Conservation (phyloP, 2,888 invertebrate genomes). For the Idaea dimidiata region DNA sequence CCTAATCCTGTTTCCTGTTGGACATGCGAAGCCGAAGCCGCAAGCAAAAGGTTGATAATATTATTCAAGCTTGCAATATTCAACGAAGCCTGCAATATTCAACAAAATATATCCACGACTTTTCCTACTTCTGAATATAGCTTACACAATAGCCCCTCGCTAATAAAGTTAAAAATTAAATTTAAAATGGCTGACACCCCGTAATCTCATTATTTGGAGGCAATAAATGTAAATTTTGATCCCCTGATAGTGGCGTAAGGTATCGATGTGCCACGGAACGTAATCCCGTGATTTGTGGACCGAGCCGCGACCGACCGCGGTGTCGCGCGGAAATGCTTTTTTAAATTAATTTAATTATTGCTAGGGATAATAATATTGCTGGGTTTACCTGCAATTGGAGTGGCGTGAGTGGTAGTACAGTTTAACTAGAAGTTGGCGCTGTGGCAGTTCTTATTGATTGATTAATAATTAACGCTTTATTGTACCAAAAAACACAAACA, state of each 20-base stretch:
- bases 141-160: background rate
- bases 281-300: constrained; percentile 48
- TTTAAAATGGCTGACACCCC: constrained; percentile 19
- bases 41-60: too few species aligned
- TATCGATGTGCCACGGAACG: constrained; percentile 2
- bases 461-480: too few species aligned
- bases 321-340: constrained; percentile 23
- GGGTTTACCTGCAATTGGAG: background rate
- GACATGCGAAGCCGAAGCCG: too few species aligned
- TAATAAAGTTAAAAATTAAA: constrained; percentile 21
- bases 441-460: too few species aligned
- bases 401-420: background rate
- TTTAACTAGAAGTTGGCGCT: too few species aligned
- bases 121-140: background rate
- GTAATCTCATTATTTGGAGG: constrained; percentile 33
- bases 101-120: background rate
- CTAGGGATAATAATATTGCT: background rate
- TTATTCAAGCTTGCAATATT: too few species aligned
- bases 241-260: constrained; percentile 16
- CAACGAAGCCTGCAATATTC: too few species aligned
- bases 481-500: too few species aligned
- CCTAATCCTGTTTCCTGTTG: too few species aligned
- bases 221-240: constrained; percentile 38
- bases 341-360: constrained; percentile 24
- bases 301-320: constrained; percentile 23